Evolutionary conservation across 2,113 vertebrate species (phyloP), one percentile per base, ranked within the genome.

Genomic region (Poeciliopsis prolifica): DNA sequence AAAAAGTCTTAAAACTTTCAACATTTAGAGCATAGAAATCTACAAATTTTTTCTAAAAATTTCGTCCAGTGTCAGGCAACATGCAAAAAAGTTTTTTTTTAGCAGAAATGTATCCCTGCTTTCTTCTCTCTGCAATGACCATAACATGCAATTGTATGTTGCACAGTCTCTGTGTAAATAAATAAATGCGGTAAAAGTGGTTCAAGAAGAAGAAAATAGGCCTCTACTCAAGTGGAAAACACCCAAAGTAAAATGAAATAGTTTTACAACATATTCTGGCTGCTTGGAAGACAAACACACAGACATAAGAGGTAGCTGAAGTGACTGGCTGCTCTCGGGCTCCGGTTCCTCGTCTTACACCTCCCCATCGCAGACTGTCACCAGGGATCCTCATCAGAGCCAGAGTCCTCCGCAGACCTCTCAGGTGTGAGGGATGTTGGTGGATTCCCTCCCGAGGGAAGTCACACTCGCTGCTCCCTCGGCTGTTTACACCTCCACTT

Each of bases 341-440:
- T 79, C 70, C 70, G 48, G 63, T 29, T 19, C 30, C 62, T 1
- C 74, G 74, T 75, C 74, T 75, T 66, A 78, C 72, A 76, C 82
- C 64, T 78, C 80, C 73, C 72, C 79, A 70, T 87, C 66, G 75
- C 84, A 76, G 48, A 65, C 72, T 86, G 87, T 92, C 89, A 90
- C 33, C 69, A 75, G 70, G 69, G 33, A 83, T 90, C 78, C 72
- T 68, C 58, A 62, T 86, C 79, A 80, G 81, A 73, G 51, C 28
- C 42, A 69, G 61, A n/a, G 31, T 37, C 58, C 81, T 79, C 78
- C 48, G 65, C 73, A 68, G 87, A 82, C 79, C 77, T 90, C 84
- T 92, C 90, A 92, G 90, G 89, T 92, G 91, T 82, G 84, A 91
- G 79, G 54, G 80, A 83, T 75, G 80, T 67, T 88, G 71, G 77